Percentiles rank a stretch among this genome's conserved stretches.
These are phyloP conservation scores for Oryzias melastigma DNA, from an alignment of 2,113 vertebrate genomes.

Conservation along the genomic window DNA sequence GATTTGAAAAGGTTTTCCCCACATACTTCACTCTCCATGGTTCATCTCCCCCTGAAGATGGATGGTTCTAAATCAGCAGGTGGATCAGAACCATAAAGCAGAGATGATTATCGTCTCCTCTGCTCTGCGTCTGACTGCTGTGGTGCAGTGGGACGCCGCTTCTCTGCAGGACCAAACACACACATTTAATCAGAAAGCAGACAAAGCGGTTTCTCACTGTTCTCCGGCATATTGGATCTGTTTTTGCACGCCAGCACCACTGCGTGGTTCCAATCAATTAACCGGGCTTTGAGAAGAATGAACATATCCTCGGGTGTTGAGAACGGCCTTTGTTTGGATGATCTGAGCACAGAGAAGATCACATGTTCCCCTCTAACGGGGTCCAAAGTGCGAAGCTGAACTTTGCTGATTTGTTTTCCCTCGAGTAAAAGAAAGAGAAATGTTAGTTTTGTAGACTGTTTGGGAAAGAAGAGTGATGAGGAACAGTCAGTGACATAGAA, in stretches of 20 bases:
- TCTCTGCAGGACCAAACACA: conserved; percentile 18
- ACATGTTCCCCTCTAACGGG: conserved; percentile 43
- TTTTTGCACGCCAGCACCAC: conserved; percentile 44
- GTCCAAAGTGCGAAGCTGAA: conserved; percentile 21
- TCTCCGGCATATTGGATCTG: conserved; percentile 20
- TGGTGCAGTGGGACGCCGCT: conserved; percentile 2
- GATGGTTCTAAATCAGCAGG: neutral
- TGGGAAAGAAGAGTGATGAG: neutral
- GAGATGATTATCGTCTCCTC: too few species aligned
- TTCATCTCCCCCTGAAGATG: neutral
- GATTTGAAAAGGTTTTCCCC: too few species aligned
- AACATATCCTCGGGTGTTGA: conserved; percentile 53
- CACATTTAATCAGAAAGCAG: conserved; percentile 30
- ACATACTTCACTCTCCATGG: too few species aligned
- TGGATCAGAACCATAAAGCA: neutral
- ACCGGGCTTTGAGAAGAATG: conserved; percentile 29
- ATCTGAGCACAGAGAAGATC: conserved; percentile 35
- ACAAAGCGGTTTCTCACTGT: conserved; percentile 27
- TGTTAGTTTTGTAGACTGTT: neutral
- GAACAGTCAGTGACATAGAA: neutral
- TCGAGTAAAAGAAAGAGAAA: conserved; percentile 41
- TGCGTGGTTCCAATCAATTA: conserved; percentile 63
- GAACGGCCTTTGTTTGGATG: conserved; percentile 50
- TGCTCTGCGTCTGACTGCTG: neutral
- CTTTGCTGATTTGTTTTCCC: conserved; percentile 8